Conservation (phyloP, 1,140 invertebrate species). For the Odontomachus brunneus region DNA sequence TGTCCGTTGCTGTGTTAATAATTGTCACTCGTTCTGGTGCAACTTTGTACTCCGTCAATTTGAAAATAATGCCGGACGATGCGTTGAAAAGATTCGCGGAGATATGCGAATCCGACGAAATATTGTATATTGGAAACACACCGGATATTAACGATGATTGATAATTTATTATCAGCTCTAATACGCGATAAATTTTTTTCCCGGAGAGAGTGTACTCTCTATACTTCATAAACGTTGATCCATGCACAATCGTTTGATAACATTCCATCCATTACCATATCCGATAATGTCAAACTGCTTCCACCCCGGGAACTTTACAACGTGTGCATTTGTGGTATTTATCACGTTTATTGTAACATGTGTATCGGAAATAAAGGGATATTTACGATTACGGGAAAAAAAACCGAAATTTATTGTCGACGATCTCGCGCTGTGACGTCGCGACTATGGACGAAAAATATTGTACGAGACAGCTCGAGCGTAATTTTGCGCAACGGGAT, state of each 20-base stretch:
- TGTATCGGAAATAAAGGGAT: slow-evolving; percentile 14
- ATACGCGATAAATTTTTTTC: slow-evolving; percentile 1
- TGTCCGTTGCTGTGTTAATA: background rate
- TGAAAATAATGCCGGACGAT: background rate
- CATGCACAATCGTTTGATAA: slow-evolving; percentile 17
- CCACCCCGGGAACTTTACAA: background rate
- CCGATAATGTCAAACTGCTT: slow-evolving; percentile 22
- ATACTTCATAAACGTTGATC: background rate
- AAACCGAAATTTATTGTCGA: slow-evolving; percentile 14
- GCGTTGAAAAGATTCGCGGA: background rate
- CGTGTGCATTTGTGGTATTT: slow-evolving; percentile 9
- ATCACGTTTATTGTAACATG: slow-evolving; percentile 19
- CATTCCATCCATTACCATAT: slow-evolving; percentile 7
- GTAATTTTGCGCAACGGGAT: background rate
- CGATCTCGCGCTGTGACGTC: background rate
- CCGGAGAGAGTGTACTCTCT: background rate
- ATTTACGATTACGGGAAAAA: slow-evolving; percentile 37
- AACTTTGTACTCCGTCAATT: slow-evolving; percentile 11
- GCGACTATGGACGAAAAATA: background rate
- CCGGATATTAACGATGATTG: background rate
- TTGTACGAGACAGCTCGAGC: too few relatives aligned
- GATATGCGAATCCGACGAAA: background rate
- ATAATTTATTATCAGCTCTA: slow-evolving; percentile 3
- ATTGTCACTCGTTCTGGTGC: too few relatives aligned
- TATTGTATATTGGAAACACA: background rate